Evolutionary conservation across 1,140 invertebrate species (phyloP).

Genomic region (Hyles vespertilio): DNA sequence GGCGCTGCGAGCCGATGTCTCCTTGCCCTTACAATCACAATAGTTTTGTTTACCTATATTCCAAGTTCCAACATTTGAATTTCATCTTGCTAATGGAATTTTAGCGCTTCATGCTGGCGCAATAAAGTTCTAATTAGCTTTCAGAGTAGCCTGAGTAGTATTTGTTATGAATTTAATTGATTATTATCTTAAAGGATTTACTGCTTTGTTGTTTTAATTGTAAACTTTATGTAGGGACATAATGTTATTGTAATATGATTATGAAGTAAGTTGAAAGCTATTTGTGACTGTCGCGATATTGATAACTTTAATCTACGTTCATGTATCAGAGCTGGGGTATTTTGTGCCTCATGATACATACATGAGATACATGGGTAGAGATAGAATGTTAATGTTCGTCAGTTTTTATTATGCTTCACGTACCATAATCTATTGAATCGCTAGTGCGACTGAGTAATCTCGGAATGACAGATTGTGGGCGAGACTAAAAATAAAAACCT

Average conservation of each 20-base stretch:
- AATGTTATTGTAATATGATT: too few relatives aligned
- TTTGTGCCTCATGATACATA: background rate
- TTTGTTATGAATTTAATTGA: too few relatives aligned
- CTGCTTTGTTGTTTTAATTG: too few relatives aligned
- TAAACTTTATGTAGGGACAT: too few relatives aligned
- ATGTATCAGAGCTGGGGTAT: too few relatives aligned
- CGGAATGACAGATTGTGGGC: constrained; percentile 23
- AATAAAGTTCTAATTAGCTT: too few relatives aligned
- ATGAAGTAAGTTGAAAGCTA: too few relatives aligned
- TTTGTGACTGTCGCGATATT: too few relatives aligned
- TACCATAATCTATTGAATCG: constrained; percentile 14
- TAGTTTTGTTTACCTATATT: constrained; percentile 60
- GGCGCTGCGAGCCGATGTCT: constrained; percentile 57
- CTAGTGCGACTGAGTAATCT: constrained; percentile 20
- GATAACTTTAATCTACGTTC: too few relatives aligned
- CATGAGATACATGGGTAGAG: background rate
- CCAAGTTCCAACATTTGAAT: constrained; percentile 9
- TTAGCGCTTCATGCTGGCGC: too few relatives aligned
- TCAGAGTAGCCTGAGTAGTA: too few relatives aligned
- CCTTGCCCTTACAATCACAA: constrained; percentile 50
- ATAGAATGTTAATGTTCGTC: constrained; percentile 5
- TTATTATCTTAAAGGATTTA: too few relatives aligned
- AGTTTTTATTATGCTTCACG: constrained; percentile 17
- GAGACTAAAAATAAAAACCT: constrained; percentile 18
- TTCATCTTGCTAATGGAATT: constrained; percentile 16